Evolutionary conservation across 2,888 invertebrate genomes (phyloP), one percentile per base, ranked within the genome.

Genomic region (Drepana falcataria): DNA sequence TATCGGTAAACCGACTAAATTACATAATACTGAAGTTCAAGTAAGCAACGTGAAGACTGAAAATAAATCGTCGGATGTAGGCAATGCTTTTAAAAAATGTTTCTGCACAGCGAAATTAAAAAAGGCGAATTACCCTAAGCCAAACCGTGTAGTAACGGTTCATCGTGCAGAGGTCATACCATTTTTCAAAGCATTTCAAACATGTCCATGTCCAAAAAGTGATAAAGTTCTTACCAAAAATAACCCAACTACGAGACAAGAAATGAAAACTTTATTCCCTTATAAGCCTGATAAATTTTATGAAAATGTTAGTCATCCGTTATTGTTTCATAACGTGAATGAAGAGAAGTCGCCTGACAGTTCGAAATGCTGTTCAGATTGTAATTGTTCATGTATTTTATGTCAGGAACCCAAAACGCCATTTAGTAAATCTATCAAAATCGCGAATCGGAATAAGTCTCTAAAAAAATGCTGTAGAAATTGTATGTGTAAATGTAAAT

Each of bases 31-130:
- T 3, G 48, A 60, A 7, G 52, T 53, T 21, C 59, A 64, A 48
- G 54, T 55, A 9, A 48, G 57, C 48, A 51, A 35, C 48, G 49
- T 54, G 6, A 49, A 55, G 53, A 65, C 65, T 52, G 56, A 61
- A 57, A 59, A 59, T 40, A 74, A 66, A 61, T 60, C 61, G 35
- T 64, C 69, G 2, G 57, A 63, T 48, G 58, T 63, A 33, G 60
- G 57, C 35, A 69, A 71, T 53, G 40, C 59, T 34, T 63, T 82
- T 47, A 76, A 71, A 60, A 70, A 73, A 62, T 78, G 78, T 60
- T 76, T 79, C 55, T 80, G 79, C 61, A 71, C 73, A 7, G 58
- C 70, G 4, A 71, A 72, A 61, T 57, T 73, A 47, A 71, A 69
- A 35, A 71, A 63, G 9, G 6, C 40, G 21, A 7, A 5, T 40